These are phyloP conservation scores for Lasioglossum marginatum DNA, from an alignment of 2,888 invertebrate genomes.

Conservation along the genomic window DNA sequence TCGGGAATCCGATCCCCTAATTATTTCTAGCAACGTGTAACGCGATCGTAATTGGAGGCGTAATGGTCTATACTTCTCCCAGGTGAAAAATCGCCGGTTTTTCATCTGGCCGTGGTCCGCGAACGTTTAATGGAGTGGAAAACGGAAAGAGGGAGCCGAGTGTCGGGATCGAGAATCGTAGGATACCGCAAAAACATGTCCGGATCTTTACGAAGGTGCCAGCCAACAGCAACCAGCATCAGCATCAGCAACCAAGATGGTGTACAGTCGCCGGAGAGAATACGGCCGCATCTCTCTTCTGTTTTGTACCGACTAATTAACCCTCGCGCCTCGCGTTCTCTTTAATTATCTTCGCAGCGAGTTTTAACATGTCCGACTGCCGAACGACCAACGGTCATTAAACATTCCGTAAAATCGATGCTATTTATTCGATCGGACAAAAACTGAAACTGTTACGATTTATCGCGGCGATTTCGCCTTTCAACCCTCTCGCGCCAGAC, in stretches of 20 bases:
- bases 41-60: slow-evolving; percentile 30
- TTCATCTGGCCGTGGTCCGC: neutral
- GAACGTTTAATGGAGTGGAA: slow-evolving; percentile 8
- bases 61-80: neutral
- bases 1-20: slow-evolving; percentile 24
- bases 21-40: slow-evolving; percentile 30
- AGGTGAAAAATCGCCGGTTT: slow-evolving; percentile 25
- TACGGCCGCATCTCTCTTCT: neutral
- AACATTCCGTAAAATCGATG: neutral
- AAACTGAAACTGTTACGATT: neutral
- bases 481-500: neutral
- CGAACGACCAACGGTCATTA: neutral
- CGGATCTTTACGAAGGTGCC: slow-evolving; percentile 18
- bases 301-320: neutral
- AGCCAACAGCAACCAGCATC: neutral
- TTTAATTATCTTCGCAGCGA: neutral
- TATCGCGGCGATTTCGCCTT: neutral
- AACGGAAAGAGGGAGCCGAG: neutral
- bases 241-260: neutral
- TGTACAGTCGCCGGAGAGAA: neutral
- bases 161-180: slow-evolving; percentile 13
- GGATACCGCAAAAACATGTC: slow-evolving; percentile 27
- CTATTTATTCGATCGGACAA: neutral
- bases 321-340: neutral
- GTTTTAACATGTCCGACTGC: neutral